These are phyloP conservation scores for Coleophora deauratella DNA, from an alignment of 2,888 invertebrate genomes.

Conservation along the genomic window DNA sequence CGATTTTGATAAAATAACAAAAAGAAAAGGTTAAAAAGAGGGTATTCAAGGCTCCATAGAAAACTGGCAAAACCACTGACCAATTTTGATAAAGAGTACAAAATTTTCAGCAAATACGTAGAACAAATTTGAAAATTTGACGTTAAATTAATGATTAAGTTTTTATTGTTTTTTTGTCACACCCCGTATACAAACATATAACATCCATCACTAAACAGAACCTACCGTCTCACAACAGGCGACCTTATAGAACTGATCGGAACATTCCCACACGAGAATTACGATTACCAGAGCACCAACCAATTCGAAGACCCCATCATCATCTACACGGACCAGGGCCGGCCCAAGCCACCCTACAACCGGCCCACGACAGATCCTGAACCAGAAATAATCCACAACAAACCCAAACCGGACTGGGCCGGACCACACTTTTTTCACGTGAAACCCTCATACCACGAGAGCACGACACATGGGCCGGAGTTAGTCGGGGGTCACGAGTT, in stretches of 20 bases:
- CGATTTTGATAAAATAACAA: no score
- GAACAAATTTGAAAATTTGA: no score
- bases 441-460: conserved; percentile 66
- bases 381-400: conserved; percentile 23
- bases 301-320: conserved; percentile 65
- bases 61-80: no score
- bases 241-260: conserved; percentile 69
- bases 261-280: conserved; percentile 64
- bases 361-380: conserved; percentile 28
- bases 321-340: conserved; percentile 59
- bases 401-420: conserved; percentile 40
- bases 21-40: no score
- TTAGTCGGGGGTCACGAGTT: no score
- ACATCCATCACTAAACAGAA: no score
- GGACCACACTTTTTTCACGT: conserved; percentile 57
- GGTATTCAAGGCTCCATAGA: no score
- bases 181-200: no score
- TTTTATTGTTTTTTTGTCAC: no score
- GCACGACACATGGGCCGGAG: conserved; percentile 41
- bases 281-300: conserved; percentile 60
- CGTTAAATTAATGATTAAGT: no score
- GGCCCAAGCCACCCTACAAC: conserved; percentile 44
- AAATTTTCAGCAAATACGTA: no score
- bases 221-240: conserved; percentile 47
- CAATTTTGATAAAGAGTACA: no score